These are phyloP conservation scores for Corbicula japonica DNA, from an alignment of 2,888 invertebrate genomes.

Conservation along the genomic window DNA sequence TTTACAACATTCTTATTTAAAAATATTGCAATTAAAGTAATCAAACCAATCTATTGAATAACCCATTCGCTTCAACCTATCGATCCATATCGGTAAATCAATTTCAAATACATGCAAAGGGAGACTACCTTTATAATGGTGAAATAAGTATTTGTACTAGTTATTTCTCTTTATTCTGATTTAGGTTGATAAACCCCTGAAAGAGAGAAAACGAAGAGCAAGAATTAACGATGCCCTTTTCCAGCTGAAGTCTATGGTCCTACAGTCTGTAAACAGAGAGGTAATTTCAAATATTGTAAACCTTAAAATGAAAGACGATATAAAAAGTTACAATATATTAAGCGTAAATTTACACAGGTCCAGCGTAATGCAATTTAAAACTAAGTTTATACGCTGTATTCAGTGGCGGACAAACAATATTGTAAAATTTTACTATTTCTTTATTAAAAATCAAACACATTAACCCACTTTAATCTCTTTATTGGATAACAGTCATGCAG, in stretches of 20 bases:
- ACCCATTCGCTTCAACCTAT: neutral
- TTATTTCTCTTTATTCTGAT: neutral
- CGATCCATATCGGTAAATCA: neutral
- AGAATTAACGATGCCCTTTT: constrained; percentile 55
- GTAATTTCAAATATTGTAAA: constrained; percentile 8
- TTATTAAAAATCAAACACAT: neutral
- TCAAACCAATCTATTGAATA: too few species aligned
- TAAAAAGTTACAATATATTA: too few species aligned
- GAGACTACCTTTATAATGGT: neutral
- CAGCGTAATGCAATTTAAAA: too few species aligned
- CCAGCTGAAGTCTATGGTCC: constrained; percentile 51
- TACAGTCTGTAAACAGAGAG: constrained; percentile 44
- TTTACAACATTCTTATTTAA: too few species aligned
- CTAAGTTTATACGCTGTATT: neutral
- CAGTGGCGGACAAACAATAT: neutral
- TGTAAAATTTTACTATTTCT: too few species aligned
- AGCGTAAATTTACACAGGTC: too few species aligned
- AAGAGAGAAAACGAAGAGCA: constrained; percentile 50
- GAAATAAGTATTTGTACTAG: neutral
- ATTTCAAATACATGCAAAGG: neutral
- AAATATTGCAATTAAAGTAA: too few species aligned
- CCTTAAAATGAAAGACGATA: neutral
- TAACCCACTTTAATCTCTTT: too few species aligned
- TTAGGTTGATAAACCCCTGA: constrained; percentile 37
- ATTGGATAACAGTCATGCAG: too few species aligned